Percentiles rank a stretch among this genome's conserved stretches.
These are phyloP conservation scores for Nesometra sesokonis DNA, from an alignment of 35 echinoderm and acorn worm genomes.

Conservation along the genomic window DNA sequence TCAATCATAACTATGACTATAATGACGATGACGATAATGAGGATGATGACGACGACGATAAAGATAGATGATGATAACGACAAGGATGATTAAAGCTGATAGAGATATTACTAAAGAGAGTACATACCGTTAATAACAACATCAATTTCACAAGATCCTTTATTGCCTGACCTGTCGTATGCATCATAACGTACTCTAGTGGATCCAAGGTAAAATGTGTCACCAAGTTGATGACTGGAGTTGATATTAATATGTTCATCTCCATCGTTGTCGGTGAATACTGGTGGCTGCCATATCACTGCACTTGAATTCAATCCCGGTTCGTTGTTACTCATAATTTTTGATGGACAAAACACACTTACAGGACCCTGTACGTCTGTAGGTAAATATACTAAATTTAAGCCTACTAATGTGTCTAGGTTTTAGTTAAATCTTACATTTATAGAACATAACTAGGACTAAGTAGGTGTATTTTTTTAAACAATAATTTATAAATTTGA, in stretches of 20 bases:
- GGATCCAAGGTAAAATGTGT: not conserved
- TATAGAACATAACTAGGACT: too few relatives aligned
- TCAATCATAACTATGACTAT: too few relatives aligned
- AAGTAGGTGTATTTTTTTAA: too few relatives aligned
- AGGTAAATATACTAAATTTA: too few relatives aligned
- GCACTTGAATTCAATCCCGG: not conserved
- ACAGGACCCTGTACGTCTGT: not conserved
- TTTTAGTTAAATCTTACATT: too few relatives aligned
- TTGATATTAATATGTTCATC: not conserved
- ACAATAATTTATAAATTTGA: too few relatives aligned
- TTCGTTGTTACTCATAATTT: not conserved
- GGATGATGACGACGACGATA: too few relatives aligned
- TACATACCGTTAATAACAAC: not conserved
- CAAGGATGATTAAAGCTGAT: too few relatives aligned
- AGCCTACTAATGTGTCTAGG: too few relatives aligned
- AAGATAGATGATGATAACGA: too few relatives aligned
- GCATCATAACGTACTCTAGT: not conserved
- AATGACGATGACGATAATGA: too few relatives aligned
- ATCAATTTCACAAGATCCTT: not conserved
- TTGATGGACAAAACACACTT: not conserved
- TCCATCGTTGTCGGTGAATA: not conserved
- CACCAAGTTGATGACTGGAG: not conserved
- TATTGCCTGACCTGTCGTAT: not conserved
- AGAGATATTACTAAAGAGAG: too few relatives aligned
- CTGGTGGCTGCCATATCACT: not conserved